Conservation (phyloP, 2,797 vertebrate species). For the Sebastes matsubarae region DNA sequence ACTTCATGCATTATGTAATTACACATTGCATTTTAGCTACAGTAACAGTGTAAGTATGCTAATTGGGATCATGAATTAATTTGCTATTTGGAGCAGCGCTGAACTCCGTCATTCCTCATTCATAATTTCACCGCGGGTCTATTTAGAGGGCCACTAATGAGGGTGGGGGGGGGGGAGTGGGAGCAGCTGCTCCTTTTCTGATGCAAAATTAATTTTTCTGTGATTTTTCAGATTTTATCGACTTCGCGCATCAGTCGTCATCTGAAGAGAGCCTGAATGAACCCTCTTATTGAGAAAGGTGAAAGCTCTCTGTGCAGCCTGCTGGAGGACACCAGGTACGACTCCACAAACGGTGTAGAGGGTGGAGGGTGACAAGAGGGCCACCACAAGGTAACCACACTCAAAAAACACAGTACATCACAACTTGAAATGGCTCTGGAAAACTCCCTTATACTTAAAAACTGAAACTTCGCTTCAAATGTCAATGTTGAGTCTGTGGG, state of each 20-base stretch:
- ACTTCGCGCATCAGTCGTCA: not conserved
- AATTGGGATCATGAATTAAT: constrained; percentile 59
- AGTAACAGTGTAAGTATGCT: constrained; percentile 27
- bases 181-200: constrained; percentile 26
- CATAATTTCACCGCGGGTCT: constrained; percentile 45
- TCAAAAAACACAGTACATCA: not conserved
- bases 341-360: not conserved
- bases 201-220: constrained; percentile 6
- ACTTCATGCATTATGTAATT: constrained; percentile 56
- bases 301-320: not conserved
- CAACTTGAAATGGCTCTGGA: not conserved
- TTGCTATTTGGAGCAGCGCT: constrained; percentile 38
- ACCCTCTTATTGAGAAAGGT: not conserved
- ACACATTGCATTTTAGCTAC: constrained; percentile 31
- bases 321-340: not conserved
- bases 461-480: not conserved
- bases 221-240: not conserved
- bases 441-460: not conserved
- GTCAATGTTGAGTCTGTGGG: not conserved
- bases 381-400: not conserved
- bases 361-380: not conserved
- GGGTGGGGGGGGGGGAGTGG: not conserved
- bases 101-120: constrained; percentile 44
- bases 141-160: constrained; percentile 48
- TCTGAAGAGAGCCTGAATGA: not conserved